These are phyloP conservation scores for Odocoileus virginianus DNA, from an alignment of 2,113 vertebrate species.

Conservation along the genomic window DNA sequence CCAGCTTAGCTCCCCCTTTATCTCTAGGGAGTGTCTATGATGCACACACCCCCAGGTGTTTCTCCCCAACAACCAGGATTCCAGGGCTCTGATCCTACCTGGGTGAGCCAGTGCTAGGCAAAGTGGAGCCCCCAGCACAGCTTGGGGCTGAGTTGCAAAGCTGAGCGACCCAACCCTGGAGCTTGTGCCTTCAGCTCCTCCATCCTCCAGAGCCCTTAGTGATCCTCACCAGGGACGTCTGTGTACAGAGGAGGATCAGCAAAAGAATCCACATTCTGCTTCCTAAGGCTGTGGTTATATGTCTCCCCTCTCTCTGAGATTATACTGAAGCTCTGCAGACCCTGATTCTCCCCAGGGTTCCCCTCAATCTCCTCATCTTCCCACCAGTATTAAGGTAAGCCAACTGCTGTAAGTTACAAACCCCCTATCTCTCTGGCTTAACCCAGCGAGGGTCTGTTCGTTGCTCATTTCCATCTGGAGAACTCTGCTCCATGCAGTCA, in stretches of 20 bases:
- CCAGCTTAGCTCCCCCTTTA: neutral
- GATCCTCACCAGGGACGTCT: rapidly evolving
- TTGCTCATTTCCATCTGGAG: neutral
- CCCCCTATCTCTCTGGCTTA: neutral
- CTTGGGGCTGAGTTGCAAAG: neutral
- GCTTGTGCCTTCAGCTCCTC: neutral
- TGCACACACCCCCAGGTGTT: rapidly evolving
- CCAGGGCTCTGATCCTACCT: neutral
- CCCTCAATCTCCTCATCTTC: neutral
- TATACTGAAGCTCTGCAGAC: neutral
- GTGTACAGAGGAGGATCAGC: rapidly evolving
- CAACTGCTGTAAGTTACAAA: neutral
- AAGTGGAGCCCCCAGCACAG: neutral
- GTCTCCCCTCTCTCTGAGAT: neutral
- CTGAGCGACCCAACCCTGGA: rapidly evolving
- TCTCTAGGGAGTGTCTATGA: neutral
- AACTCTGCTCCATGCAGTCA: neutral
- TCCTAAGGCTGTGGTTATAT: neutral
- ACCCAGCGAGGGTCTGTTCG: neutral
- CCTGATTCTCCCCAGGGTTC: neutral
- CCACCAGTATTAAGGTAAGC: neutral
- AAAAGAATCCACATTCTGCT: neutral
- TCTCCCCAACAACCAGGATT: neutral
- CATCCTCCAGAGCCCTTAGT: rapidly evolving
- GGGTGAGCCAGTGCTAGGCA: neutral